Evolutionary conservation across 92 coral and sea anemone species (phyloP).

Genomic region (Pocillopora meandrina): DNA sequence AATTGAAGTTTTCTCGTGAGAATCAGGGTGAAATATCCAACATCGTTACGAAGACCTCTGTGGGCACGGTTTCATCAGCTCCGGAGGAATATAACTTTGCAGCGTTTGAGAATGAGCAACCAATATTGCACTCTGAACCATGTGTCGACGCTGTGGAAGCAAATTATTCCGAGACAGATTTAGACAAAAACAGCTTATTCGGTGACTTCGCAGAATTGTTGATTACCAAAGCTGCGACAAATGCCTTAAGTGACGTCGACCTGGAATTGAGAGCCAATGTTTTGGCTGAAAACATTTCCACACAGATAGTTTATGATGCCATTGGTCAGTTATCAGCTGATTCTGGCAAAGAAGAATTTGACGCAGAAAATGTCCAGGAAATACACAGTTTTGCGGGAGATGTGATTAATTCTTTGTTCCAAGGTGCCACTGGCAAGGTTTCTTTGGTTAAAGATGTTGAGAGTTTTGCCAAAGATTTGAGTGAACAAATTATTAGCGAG

Average conservation of each 20-base stretch:
- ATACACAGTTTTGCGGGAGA: constrained; percentile 71
- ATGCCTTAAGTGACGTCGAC: constrained; percentile 27
- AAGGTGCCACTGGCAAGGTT: constrained; percentile 65
- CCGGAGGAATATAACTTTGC: neutral
- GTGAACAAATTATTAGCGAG: constrained; percentile 61
- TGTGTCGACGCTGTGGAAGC: constrained; percentile 8
- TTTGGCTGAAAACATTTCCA: constrained; percentile 31
- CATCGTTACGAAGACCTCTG: neutral
- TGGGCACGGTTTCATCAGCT: neutral
- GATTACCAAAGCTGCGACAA: constrained; percentile 24
- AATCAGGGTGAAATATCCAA: constrained; percentile 7
- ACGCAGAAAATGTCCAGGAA: constrained; percentile 28
- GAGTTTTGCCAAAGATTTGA: constrained; percentile 62
- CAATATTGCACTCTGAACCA: neutral
- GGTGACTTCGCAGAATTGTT: constrained; percentile 21
- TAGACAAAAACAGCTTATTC: neutral
- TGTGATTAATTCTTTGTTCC: constrained; percentile 53
- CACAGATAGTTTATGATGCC: constrained; percentile 31
- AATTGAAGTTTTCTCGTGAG: neutral
- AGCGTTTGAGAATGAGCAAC: constrained; percentile 5
- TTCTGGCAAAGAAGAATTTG: constrained; percentile 13
- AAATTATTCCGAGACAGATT: neutral
- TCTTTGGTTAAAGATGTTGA: constrained; percentile 52
- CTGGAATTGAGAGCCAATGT: constrained; percentile 12
- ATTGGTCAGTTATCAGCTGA: constrained; percentile 24